A percentile compares a stretch with the other conserved stretches of the same genome.
phyloP scores from a whole-genome alignment of 2,797 vertebrate genomes.

The Distichodus sexfasciatus region DNA sequence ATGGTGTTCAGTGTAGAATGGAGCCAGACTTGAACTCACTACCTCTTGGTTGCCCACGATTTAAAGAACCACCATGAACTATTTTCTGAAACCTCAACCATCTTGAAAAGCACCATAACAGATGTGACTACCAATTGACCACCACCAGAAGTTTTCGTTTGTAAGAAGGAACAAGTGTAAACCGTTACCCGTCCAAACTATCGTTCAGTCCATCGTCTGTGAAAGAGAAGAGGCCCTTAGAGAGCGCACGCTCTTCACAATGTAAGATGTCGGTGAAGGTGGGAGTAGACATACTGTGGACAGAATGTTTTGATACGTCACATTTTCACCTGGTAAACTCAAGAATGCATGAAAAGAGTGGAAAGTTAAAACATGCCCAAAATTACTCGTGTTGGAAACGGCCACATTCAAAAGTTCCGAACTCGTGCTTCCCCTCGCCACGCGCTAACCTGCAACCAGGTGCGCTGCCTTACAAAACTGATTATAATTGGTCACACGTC shows the following conservation, averaged over 20 bases:
- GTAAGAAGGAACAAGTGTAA: not conserved
- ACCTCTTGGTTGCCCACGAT: too few species aligned
- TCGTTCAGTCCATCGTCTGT: constrained; percentile 53
- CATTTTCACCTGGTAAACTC: not conserved
- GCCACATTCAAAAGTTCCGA: too few species aligned
- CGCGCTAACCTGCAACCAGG: constrained; percentile 12
- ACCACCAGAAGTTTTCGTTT: not conserved
- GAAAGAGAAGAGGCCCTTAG: constrained; percentile 33
- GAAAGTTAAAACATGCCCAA: too few species aligned
- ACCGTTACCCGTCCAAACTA: constrained; percentile 56
- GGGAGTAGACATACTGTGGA: constrained; percentile 53
- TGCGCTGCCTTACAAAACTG: constrained; percentile 18
- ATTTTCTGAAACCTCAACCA: too few species aligned
- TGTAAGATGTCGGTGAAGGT: constrained; percentile 38
- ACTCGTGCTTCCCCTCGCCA: not conserved
- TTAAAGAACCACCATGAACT: too few species aligned
- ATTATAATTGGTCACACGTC: too few species aligned
- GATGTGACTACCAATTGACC: too few species aligned
- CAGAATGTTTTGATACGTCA: not conserved
- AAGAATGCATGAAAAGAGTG: not conserved
- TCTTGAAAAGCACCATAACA: too few species aligned
- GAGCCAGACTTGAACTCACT: too few species aligned
- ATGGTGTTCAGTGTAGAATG: too few species aligned
- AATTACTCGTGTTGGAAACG: too few species aligned
- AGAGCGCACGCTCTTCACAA: constrained; percentile 27